Conservation (phyloP, 2,113 vertebrate genomes). For the Rhinoderma darwinii region DNA sequence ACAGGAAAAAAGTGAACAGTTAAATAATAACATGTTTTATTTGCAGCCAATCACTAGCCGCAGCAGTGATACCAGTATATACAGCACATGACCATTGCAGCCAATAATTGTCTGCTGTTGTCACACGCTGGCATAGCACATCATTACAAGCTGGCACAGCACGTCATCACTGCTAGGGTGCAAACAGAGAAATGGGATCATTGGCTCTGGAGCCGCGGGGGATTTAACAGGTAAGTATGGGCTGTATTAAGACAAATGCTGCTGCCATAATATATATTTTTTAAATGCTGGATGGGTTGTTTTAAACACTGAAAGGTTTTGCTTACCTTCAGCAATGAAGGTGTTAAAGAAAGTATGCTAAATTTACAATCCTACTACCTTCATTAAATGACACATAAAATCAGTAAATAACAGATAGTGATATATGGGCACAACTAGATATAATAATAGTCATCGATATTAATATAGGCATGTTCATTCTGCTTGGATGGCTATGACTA, state of each 20-base stretch:
- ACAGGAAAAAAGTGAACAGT: too few species aligned
- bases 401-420: background rate
- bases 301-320: background rate
- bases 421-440: background rate
- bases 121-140: too few species aligned
- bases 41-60: background rate
- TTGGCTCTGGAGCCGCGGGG: background rate
- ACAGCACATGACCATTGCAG: background rate
- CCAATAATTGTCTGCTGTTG: background rate
- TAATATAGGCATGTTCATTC: background rate
- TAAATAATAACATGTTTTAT: too few species aligned
- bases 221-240: background rate
- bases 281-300: too few species aligned
- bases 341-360: background rate
- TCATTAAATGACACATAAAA: background rate
- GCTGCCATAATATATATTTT: background rate
- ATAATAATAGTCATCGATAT: constrained; percentile 14
- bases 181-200: background rate
- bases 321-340: background rate
- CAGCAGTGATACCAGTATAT: background rate
- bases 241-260: background rate
- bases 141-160: too few species aligned
- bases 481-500: background rate
- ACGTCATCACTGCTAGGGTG: too few species aligned
- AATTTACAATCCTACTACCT: background rate